Evolutionary conservation across 2,797 vertebrate species (phyloP).

Genomic region (Acipenser transmontanus): DNA sequence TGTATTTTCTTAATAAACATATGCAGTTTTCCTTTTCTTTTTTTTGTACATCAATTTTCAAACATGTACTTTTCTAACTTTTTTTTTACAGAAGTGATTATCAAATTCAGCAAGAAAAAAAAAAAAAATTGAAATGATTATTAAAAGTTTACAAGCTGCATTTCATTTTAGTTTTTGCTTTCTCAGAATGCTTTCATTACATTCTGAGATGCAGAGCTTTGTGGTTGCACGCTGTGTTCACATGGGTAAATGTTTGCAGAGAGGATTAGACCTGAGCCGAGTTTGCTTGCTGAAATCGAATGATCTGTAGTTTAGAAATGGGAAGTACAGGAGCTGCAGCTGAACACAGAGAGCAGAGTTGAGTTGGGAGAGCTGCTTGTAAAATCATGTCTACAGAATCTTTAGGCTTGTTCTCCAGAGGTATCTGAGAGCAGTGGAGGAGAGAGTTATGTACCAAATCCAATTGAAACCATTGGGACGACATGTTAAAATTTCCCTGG

Average conservation of each 20-base stretch:
- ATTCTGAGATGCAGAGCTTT: neutral
- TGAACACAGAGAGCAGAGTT: neutral
- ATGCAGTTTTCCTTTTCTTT: conserved; percentile 25
- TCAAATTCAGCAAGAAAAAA: neutral
- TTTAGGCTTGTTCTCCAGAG: too few species aligned
- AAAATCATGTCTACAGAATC: neutral
- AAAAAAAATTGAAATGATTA: neutral
- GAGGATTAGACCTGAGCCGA: neutral
- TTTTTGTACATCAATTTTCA: too few species aligned
- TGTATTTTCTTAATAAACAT: too few species aligned
- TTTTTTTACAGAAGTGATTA: neutral
- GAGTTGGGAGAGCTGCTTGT: neutral
- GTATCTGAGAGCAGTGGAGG: conserved; percentile 8
- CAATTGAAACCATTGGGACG: conserved; percentile 35
- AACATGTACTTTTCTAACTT: too few species aligned
- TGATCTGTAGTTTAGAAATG: neutral
- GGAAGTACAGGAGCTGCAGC: neutral
- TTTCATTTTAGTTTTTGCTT: neutral
- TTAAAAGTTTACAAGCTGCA: neutral
- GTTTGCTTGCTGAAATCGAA: neutral
- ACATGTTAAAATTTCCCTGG: conserved; percentile 53
- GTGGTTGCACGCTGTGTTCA: neutral
- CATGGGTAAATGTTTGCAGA: neutral
- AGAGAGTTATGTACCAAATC: conserved; percentile 20
- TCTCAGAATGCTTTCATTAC: neutral